Evolutionary conservation across 2,113 vertebrate species (phyloP), one percentile per base, ranked within the genome.

Genomic region (Takifugu bimaculatus): DNA sequence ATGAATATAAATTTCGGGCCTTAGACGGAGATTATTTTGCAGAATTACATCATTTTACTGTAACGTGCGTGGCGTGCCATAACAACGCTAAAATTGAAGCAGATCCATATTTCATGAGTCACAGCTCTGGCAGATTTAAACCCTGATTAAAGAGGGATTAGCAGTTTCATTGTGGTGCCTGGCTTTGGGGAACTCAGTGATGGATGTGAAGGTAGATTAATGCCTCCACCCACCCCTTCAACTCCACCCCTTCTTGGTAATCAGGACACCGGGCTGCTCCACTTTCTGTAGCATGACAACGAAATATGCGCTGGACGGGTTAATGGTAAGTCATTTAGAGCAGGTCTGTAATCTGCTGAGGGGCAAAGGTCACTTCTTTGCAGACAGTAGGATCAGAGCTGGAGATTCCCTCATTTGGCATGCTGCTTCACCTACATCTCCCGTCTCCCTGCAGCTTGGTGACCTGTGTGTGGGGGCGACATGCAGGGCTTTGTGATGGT

Each of bases 271-370:
- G 13, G 20, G 59, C 26, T 12, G 42, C 47, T 50, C 51, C 45
- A 39, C 26, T 49, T 53, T 71, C 44, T 70, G 60, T 53, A 60
- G 54, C 71, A 63, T 50, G 55, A 59, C 50, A 43, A 27, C n/a
- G 43, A 61, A 67, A 70, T 64, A 68, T 68, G 55, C 60, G 57
- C 43, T 58, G 51, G 58, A 71, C 52, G 50, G 64, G 70, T 76
- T 79, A 70, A 57, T 42, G 57, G n/a, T 83, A 81, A 83, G 26
- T 78, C 74, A 66, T 66, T 84, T 83, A 77, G 49, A 42, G 39
- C 4, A 26, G 48, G 61, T 44, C 56, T 59, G n/a, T 82, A 86
- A 81, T 81, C 78, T 48, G 20, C 43, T 1, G 3, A 26, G 69
- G 73, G 65, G 7, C 69, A 79, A 77, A 79, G 68, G 73, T 80